phyloP scores from a whole-genome alignment of 2,888 invertebrate genomes.

The Nomada ferruginata region DNA sequence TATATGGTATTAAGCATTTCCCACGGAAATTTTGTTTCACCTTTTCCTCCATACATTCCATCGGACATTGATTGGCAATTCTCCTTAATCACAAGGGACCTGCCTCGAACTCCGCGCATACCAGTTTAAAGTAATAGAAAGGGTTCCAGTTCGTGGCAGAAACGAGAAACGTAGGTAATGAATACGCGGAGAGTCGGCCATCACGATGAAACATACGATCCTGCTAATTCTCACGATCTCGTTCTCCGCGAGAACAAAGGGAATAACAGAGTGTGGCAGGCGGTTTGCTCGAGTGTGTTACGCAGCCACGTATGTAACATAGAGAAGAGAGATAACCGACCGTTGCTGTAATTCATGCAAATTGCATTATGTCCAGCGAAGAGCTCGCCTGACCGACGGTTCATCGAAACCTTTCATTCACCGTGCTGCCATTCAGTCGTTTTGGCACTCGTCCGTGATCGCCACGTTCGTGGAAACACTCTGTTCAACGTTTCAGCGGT shows the following conservation, averaged over 20 bases:
- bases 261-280: constrained; percentile 10
- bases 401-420: constrained; percentile 73
- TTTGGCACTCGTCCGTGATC: constrained; percentile 30
- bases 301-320: constrained; percentile 8
- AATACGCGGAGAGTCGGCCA: constrained; percentile 25
- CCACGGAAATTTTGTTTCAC: too few relatives aligned
- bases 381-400: constrained; percentile 58
- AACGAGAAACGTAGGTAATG: constrained; percentile 22
- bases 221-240: constrained; percentile 63
- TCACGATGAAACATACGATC: constrained; percentile 41
- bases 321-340: background rate
- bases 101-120: background rate
- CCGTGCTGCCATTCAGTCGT: constrained; percentile 42
- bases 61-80: background rate
- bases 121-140: background rate
- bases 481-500: too few relatives aligned
- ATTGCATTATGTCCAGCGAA: constrained; percentile 71
- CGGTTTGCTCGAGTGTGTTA: constrained; percentile 26
- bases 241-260: constrained; percentile 55
- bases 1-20: too few relatives aligned
- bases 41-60: too few relatives aligned
- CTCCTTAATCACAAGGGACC: background rate
- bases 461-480: background rate
- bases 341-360: constrained; percentile 74
- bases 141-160: background rate